Conservation (phyloP, 2,797 vertebrate species). For the Lepilemur septentrionalis region DNA sequence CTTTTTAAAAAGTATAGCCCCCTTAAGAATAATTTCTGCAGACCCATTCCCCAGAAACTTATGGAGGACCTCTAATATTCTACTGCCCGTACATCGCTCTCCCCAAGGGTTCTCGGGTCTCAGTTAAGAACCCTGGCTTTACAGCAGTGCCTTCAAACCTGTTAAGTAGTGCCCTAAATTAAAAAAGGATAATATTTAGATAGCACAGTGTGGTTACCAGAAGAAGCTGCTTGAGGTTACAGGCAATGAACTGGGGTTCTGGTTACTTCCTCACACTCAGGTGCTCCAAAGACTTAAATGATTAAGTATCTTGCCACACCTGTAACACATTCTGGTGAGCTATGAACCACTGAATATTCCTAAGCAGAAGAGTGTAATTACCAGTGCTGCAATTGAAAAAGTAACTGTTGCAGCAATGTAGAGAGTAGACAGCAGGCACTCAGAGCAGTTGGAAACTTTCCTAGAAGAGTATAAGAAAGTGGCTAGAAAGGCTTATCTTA, state of each 20-base stretch:
- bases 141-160: not conserved
- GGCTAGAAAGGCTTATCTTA: not conserved
- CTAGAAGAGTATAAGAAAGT: not conserved
- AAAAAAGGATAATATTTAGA: not conserved
- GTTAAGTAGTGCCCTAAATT: not conserved
- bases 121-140: not conserved
- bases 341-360: slow-evolving; percentile 26
- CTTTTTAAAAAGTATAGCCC: not conserved
- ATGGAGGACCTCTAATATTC: not conserved
- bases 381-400: not conserved
- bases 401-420: not conserved
- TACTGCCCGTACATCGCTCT: not conserved
- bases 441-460: not conserved
- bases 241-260: not conserved
- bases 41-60: not conserved
- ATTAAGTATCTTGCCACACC: not conserved
- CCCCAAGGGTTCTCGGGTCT: not conserved
- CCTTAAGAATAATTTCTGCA: not conserved
- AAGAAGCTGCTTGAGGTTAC: slow-evolving; percentile 22
- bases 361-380: not conserved
- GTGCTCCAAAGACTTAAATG: not conserved
- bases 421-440: not conserved
- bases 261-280: not conserved
- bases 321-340: slow-evolving; percentile 36
- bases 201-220: not conserved